A percentile compares a stretch with the other conserved stretches of the same genome.
These are phyloP conservation scores for Acleris sparsana DNA, from an alignment of 2,888 invertebrate species.

Conservation along the genomic window DNA sequence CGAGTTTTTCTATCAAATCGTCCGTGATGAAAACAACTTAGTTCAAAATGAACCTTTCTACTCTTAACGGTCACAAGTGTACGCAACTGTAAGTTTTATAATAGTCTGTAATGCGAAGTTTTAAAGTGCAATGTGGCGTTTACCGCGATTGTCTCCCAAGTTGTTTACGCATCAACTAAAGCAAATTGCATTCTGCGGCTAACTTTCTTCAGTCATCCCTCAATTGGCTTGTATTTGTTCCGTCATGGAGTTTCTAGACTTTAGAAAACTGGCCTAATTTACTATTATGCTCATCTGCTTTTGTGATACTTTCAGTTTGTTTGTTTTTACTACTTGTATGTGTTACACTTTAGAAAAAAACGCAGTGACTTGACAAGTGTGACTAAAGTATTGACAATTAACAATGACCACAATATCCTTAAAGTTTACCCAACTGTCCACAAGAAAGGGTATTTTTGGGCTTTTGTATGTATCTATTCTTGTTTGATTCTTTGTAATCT, in stretches of 20 bases:
- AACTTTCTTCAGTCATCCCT: conserved; percentile 57
- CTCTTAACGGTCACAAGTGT: too few relatives aligned
- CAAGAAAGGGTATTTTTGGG: too few relatives aligned
- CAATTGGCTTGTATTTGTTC: conserved; percentile 51
- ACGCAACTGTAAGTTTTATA: not conserved
- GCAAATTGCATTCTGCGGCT: conserved; percentile 59
- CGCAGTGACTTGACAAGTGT: too few relatives aligned
- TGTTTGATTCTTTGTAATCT: too few relatives aligned
- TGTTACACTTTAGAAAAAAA: too few relatives aligned
- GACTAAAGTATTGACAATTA: too few relatives aligned
- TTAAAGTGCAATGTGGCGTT: not conserved
- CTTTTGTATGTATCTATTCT: too few relatives aligned
- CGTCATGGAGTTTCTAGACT: conserved; percentile 29
- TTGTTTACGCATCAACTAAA: conserved; percentile 57
- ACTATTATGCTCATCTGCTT: conserved; percentile 24
- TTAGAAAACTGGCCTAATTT: conserved; percentile 39
- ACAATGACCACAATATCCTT: too few relatives aligned
- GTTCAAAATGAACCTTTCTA: conserved; percentile 6
- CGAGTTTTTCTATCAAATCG: conserved; percentile 17
- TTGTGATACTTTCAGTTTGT: not conserved
- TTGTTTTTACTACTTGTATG: too few relatives aligned
- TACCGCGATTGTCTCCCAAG: conserved; percentile 11
- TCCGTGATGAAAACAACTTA: conserved; percentile 5
- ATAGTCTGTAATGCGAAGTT: conserved; percentile 3
- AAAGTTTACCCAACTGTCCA: too few relatives aligned